Conservation (phyloP, 1,140 invertebrate species). For the Eubasilissa regina region DNA sequence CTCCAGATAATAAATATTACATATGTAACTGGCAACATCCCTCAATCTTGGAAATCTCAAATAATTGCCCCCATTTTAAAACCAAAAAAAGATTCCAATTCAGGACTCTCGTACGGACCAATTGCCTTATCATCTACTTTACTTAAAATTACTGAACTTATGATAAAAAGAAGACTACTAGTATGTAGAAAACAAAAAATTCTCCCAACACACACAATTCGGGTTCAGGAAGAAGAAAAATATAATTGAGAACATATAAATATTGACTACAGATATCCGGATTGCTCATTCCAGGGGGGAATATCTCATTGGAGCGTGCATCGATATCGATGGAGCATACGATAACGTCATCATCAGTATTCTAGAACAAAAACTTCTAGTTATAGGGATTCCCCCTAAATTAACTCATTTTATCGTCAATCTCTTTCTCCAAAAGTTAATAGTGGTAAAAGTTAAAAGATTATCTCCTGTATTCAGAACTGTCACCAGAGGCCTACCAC, state of each 20-base stretch:
- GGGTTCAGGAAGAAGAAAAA: neutral
- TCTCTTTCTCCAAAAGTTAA: neutral
- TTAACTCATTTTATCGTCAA: neutral
- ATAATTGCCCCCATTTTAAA: neutral
- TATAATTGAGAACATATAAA: neutral
- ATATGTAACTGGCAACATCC: neutral
- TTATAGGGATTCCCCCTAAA: neutral
- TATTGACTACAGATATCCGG: neutral
- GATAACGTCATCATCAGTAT: neutral
- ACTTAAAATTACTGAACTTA: neutral
- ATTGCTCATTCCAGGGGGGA: neutral
- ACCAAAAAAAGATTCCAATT: constrained; percentile 8
- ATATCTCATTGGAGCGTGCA: neutral
- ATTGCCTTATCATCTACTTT: neutral
- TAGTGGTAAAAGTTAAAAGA: neutral
- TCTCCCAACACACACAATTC: neutral
- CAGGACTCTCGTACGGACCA: neutral
- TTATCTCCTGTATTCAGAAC: neutral
- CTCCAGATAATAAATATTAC: neutral
- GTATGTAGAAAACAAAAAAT: neutral
- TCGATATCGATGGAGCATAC: neutral
- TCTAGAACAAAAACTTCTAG: neutral
- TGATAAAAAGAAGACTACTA: neutral
- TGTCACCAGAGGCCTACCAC: neutral
- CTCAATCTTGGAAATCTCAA: neutral